Base-by-base conservation (phyloP, 2,888 invertebrate genomes). In the Lamellibrachia columna region DNA sequence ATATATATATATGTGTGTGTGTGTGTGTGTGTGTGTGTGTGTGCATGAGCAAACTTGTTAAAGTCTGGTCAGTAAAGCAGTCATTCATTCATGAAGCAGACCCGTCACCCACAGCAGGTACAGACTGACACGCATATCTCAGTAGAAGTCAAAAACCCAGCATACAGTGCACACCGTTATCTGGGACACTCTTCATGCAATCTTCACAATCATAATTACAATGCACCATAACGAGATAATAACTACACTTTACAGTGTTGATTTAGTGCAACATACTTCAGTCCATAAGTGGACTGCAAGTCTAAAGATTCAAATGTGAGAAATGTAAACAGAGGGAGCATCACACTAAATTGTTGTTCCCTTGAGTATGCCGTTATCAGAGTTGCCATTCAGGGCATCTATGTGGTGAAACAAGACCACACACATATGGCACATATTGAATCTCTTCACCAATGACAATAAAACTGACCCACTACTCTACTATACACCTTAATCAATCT, bases 291-390 rank as follows among this genome's bases (percentile, higher is more conserved):
- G 6, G 75, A n/a, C 15, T n/a, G 15, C 75, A 22, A 6, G 75
- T 75, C n/a, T 75, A 75, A 75, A 75, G 15, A 75, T 75, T 75
- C 75, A 75, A 75, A 75, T 75, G 75, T 75, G 75, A 75, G 75
- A 75, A 75, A 2, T 6, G 75, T 75, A 11, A 75, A 75, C 75
- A 75, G 22, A 15, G 75, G 75, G n/a, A 75, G 75, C n/a, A 75
- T 2, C 22, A 22, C 15, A 58, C 11, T 58, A 58, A 58, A 58
- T 15, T 75, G 15, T 75, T 75, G n/a, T 75, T 75, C 75, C 75
- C 22, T 75, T 6, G 75, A 75, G 75, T 75, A 7, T 75, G 22
- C 3, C 22, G n/a, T 75, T 75, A 75, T 75, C 75, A 15, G 15
- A 4, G 75, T 58, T 7, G 40, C 15, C 3, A 22, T 60, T 60